A percentile compares a stretch with the other conserved stretches of the same genome.
Conservation (phyloP, 2,888 invertebrate species). For the Acanthopleura granulata region DNA sequence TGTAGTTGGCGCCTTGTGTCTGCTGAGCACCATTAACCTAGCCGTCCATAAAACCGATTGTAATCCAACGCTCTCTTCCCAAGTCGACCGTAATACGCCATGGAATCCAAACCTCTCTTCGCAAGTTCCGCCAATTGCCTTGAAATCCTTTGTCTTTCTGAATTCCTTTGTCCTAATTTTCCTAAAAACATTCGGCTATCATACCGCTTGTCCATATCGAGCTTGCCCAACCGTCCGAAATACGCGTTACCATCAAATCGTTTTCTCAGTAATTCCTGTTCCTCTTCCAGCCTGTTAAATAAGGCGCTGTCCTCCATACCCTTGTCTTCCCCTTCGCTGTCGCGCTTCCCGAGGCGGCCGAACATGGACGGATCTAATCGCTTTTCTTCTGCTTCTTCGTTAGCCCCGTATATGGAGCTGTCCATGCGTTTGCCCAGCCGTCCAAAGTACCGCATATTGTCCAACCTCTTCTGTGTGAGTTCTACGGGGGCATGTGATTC, state of each 20-base stretch:
- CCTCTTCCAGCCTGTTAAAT: neutral
- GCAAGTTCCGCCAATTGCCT: neutral
- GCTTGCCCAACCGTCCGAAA: slow-evolving; percentile 10
- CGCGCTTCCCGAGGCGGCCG: neutral
- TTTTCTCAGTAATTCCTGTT: neutral
- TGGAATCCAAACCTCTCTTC: neutral
- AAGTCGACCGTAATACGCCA: slow-evolving; percentile 2
- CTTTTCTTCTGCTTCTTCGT: neutral
- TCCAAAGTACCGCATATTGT: slow-evolving; percentile 17
- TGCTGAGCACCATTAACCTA: neutral
- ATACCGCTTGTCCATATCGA: neutral
- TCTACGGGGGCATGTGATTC: neutral
- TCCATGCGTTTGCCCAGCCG: neutral
- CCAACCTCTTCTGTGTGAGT: neutral
- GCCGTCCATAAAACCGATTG: neutral
- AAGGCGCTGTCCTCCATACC: neutral
- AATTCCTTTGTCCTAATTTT: neutral
- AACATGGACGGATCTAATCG: slow-evolving; percentile 13
- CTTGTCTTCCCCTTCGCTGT: neutral
- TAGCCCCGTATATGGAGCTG: neutral
- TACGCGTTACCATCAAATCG: neutral
- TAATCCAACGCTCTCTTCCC: neutral
- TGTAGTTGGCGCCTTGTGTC: too few species aligned
- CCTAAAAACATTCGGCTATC: neutral
- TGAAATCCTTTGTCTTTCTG: neutral